A percentile compares a stretch with the other conserved stretches of the same genome.
These are phyloP conservation scores for Lagria hirta DNA, from an alignment of 2,888 invertebrate genomes.

Conservation along the genomic window DNA sequence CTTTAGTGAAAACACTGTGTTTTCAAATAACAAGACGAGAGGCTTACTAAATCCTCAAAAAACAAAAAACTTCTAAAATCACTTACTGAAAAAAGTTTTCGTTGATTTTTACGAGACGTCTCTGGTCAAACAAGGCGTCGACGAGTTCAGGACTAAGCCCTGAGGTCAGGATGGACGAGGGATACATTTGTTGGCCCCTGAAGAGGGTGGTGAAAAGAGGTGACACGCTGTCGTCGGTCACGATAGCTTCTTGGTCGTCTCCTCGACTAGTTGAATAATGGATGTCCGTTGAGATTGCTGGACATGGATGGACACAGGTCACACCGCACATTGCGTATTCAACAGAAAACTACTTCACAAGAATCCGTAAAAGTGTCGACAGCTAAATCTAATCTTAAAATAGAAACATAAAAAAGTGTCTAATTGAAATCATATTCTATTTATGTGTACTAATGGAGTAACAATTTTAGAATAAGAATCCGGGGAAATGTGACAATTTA, in stretches of 20 bases:
- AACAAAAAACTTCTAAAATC: too few species aligned
- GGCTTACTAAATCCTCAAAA: neutral
- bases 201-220: constrained; percentile 37
- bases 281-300: constrained; percentile 48
- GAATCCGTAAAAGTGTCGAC: constrained; percentile 22
- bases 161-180: constrained; percentile 47
- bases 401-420: constrained; percentile 3
- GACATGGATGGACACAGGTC: constrained; percentile 52
- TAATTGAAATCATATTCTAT: constrained; percentile 22
- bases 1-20: too few species aligned
- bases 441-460: constrained; percentile 22
- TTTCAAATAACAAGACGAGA: neutral
- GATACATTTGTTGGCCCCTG: constrained; percentile 49
- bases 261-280: constrained; percentile 51
- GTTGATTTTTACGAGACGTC: constrained; percentile 19
- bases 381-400: too few species aligned
- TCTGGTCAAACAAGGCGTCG: constrained; percentile 24
- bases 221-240: constrained; percentile 48
- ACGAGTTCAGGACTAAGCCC: constrained; percentile 40
- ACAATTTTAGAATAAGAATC: constrained; percentile 15
- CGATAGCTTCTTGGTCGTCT: constrained; percentile 52
- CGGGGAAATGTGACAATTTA: constrained; percentile 13
- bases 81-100: constrained; percentile 1
- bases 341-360: constrained; percentile 31
- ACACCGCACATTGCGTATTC: constrained; percentile 46